phyloP scores from a whole-genome alignment of 2,888 invertebrate species.

The Noctua janthe region DNA sequence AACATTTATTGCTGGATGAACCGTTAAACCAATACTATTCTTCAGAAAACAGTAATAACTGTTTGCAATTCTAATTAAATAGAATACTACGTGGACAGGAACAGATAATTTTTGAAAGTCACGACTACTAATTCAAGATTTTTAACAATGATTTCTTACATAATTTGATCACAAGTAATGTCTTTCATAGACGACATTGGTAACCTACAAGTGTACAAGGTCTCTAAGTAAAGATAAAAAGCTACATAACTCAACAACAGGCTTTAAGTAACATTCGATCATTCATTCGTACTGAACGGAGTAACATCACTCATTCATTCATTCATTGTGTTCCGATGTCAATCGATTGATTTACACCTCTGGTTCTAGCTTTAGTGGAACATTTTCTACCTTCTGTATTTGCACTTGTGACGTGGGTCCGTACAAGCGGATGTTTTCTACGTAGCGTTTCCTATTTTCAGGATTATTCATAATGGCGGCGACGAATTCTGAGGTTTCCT shows the following conservation, averaged over 20 bases:
- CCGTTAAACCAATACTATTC: slow-evolving; percentile 34
- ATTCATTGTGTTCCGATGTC: slow-evolving; percentile 21
- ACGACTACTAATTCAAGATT: slow-evolving; percentile 26
- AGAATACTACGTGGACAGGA: slow-evolving; percentile 29
- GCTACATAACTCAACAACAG: slow-evolving; percentile 60
- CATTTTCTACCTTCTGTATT: slow-evolving; percentile 65
- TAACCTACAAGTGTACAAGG: slow-evolving; percentile 45
- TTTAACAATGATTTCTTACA: slow-evolving; percentile 40
- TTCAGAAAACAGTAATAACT: slow-evolving; percentile 31
- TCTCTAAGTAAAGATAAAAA: slow-evolving; percentile 52
- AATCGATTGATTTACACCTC: slow-evolving; percentile 59
- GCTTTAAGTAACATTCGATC: slow-evolving; percentile 49
- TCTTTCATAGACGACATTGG: slow-evolving; percentile 40
- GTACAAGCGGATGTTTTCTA: slow-evolving; percentile 77
- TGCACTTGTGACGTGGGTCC: slow-evolving; percentile 67
- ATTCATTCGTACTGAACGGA: slow-evolving; percentile 48
- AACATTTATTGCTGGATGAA: slow-evolving; percentile 77
- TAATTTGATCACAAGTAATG: slow-evolving; percentile 65
- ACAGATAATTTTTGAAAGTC: slow-evolving; percentile 18
- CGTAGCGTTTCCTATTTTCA: slow-evolving; percentile 80
- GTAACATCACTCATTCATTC: slow-evolving; percentile 57
- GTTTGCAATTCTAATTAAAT: slow-evolving; percentile 29
- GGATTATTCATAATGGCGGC: slow-evolving; percentile 90
- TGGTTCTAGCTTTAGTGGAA: slow-evolving; percentile 75
- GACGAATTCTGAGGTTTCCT: slow-evolving; percentile 92